Conservation (phyloP, 2,113 vertebrate species). For the Festucalex cinctus region DNA sequence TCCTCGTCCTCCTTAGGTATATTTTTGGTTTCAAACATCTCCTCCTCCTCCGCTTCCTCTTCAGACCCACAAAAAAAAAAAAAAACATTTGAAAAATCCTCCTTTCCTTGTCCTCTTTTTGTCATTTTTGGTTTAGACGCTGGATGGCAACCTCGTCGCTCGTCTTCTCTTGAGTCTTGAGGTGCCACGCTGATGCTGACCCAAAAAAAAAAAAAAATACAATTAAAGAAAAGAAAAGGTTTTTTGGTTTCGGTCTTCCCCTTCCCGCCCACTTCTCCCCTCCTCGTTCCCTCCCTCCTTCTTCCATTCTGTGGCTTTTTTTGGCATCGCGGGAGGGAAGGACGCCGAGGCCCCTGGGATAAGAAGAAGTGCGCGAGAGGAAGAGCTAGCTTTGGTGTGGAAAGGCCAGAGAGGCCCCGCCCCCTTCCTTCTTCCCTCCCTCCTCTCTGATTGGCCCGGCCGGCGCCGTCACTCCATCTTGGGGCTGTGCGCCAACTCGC, state of each 20-base stretch:
- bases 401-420: slow-evolving; percentile 68
- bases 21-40: slow-evolving; percentile 76
- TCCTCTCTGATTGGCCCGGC: slow-evolving; percentile 71
- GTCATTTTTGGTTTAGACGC: slow-evolving; percentile 75
- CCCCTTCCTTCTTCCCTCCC: slow-evolving; percentile 44
- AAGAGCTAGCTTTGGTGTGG: slow-evolving; percentile 79
- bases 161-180: slow-evolving; percentile 47
- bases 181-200: slow-evolving; percentile 49
- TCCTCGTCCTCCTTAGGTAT: slow-evolving; percentile 49
- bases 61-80: slow-evolving; percentile 67
- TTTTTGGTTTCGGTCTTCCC: slow-evolving; percentile 75
- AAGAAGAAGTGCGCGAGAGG: slow-evolving; percentile 61
- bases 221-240: slow-evolving; percentile 24
- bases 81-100: slow-evolving; percentile 53
- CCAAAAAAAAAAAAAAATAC: slow-evolving; percentile 23
- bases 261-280: slow-evolving; percentile 48
- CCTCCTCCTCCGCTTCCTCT: slow-evolving; percentile 49
- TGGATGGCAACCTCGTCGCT: slow-evolving; percentile 42
- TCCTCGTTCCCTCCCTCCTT: slow-evolving; percentile 67
- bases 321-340: slow-evolving; percentile 73
- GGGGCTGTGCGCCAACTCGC: slow-evolving; percentile 80
- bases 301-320: slow-evolving; percentile 76
- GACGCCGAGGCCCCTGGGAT: slow-evolving; percentile 53
- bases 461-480: slow-evolving; percentile 76
- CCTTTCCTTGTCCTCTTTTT: slow-evolving; percentile 57